Evolutionary conservation across 2,888 invertebrate genomes (phyloP).

Genomic region (Scaptomyza parva): DNA sequence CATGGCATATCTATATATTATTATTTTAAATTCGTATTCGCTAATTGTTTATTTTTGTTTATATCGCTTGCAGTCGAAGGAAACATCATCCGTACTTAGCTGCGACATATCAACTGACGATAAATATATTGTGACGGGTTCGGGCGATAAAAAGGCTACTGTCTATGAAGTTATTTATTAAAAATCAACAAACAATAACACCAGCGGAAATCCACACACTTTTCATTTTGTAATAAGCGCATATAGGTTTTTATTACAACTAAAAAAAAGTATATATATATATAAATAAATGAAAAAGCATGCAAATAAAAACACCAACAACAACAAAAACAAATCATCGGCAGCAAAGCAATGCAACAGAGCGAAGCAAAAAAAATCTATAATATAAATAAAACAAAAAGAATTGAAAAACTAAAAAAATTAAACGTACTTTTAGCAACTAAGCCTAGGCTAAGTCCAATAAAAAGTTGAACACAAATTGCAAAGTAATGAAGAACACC

Average conservation of each 20-base stretch:
- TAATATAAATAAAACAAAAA: conserved; percentile 64
- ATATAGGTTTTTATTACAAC: conserved; percentile 77
- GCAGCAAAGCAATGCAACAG: conserved; percentile 55
- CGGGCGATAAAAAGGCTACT: conserved; percentile 98
- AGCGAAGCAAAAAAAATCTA: conserved; percentile 71
- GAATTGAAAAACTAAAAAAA: conserved; percentile 65
- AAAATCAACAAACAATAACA: conserved; percentile 50
- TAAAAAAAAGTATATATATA: conserved; percentile 17
- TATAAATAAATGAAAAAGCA: conserved; percentile 40
- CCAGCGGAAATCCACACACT: conserved; percentile 58
- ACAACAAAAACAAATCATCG: conserved; percentile 35
- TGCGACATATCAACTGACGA: conserved; percentile 99
- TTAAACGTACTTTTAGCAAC: conserved; percentile 76
- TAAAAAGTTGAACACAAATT: conserved; percentile 76
- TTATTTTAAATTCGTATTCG: conserved; percentile 3
- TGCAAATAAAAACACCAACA: conserved; percentile 39
- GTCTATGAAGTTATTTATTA: conserved; percentile 98
- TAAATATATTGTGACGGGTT: conserved; percentile 98
- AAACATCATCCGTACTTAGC: conserved; percentile 98
- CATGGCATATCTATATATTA: conserved; percentile 1
- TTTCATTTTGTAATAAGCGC: conserved; percentile 80
- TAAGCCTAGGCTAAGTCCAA: conserved; percentile 79
- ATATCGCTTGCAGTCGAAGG: conserved; percentile 90
- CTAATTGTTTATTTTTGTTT: conserved; percentile 27
- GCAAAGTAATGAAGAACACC: conserved; percentile 60